Evolutionary conservation across 2,113 vertebrate genomes (phyloP).

Genomic region (Boulengeromyrus knoepffleri): DNA sequence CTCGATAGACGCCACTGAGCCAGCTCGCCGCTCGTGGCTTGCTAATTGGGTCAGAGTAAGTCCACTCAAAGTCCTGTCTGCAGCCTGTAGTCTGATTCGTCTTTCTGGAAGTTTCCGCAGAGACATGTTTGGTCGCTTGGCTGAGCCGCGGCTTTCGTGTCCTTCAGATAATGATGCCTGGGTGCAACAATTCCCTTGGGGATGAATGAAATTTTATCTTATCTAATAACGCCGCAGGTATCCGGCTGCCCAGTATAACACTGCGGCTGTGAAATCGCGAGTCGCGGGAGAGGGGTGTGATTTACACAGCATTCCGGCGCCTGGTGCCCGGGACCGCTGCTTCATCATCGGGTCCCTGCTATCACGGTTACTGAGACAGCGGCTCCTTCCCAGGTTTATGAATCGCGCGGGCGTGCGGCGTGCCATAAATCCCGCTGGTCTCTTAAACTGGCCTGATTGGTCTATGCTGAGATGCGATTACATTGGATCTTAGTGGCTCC

Average conservation of each 20-base stretch:
- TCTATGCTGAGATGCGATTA: neutral
- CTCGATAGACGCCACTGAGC: neutral
- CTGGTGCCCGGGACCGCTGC: neutral
- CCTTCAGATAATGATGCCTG: neutral
- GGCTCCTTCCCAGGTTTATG: neutral
- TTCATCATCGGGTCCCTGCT: neutral
- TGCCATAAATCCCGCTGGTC: neutral
- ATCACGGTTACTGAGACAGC: neutral
- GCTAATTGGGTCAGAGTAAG: conserved; percentile 36
- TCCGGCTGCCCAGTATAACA: neutral
- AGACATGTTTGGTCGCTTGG: neutral
- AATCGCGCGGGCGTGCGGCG: neutral
- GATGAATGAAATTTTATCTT: neutral
- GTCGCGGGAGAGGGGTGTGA: neutral
- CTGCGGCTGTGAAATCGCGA: neutral
- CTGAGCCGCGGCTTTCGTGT: neutral
- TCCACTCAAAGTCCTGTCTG: neutral
- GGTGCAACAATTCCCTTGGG: neutral
- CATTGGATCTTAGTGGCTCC: neutral
- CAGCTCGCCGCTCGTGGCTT: conserved; percentile 13
- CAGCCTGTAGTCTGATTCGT: neutral
- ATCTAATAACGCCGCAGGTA: neutral
- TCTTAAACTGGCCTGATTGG: neutral
- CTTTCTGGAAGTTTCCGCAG: neutral
- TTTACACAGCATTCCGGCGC: neutral